These are phyloP conservation scores for Chelonus formosanus DNA, from an alignment of 2,888 invertebrate genomes.

Conservation along the genomic window DNA sequence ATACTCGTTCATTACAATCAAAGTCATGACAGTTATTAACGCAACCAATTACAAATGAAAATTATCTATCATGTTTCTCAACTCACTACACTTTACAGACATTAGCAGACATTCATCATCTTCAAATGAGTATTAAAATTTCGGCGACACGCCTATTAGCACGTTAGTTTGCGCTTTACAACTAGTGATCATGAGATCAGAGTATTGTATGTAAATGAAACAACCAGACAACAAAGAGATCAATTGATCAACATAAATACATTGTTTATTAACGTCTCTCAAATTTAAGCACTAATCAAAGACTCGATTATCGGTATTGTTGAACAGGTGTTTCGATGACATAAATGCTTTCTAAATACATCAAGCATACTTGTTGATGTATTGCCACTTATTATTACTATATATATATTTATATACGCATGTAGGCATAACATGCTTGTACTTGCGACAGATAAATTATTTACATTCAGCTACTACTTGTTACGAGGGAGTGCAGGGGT, in stretches of 20 bases:
- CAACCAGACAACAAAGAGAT: constrained; percentile 30
- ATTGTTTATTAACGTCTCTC: constrained; percentile 11
- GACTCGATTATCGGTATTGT: constrained; percentile 14
- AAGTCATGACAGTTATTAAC: too few relatives aligned
- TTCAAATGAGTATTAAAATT: constrained; percentile 30
- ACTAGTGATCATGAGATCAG: constrained; percentile 48
- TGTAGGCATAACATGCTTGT: not conserved
- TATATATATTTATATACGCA: not conserved
- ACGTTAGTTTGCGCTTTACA: constrained; percentile 44
- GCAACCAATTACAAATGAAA: constrained; percentile 4
- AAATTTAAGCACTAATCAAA: not conserved
- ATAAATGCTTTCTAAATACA: constrained; percentile 3
- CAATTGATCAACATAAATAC: constrained; percentile 31
- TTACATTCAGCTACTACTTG: constrained; percentile 23
- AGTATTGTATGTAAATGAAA: constrained; percentile 55
- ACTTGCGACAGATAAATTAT: constrained; percentile 16
- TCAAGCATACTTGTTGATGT: constrained; percentile 2
- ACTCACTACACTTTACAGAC: too few relatives aligned
- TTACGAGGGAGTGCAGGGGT: constrained; percentile 18
- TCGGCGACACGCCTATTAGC: constrained; percentile 31
- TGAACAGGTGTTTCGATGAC: constrained; percentile 15
- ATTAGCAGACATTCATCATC: too few relatives aligned
- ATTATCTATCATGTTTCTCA: not conserved
- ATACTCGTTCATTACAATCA: too few relatives aligned
- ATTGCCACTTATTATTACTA: not conserved